Evolutionary conservation across 2,888 invertebrate genomes (phyloP), one percentile per base, ranked within the genome.

Genomic region (Encarsia formosa): DNA sequence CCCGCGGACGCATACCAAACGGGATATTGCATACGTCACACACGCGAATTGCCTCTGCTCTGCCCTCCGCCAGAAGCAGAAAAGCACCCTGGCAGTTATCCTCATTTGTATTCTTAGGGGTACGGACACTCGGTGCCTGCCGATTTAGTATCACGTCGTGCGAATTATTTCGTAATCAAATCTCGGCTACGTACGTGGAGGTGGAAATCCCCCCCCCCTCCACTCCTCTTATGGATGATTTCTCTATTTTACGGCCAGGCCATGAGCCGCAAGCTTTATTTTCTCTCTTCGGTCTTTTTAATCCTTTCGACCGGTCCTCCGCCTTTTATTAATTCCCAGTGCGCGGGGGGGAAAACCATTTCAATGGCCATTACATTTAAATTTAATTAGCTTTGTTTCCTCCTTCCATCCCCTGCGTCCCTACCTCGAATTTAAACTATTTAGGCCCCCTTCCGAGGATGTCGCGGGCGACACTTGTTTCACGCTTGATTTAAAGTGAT

Each of bases 81-180:
- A 68, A 65, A 67, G 67, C n/a, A n/a, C n/a, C n/a, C n/a, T n/a
- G n/a, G n/a, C 67, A 67, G 64, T 68, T 69, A 66, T 63, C 65
- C 71, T 73, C 71, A 73, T 73, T 73, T 70, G 70, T 73, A 73
- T 73, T 73, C 73, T 71, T 71, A 70, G 68, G 62, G 66, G n/a
- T n/a, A n/a, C 67, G 65, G 43, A 60, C 52, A 58, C 61, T 52
- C 60, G 58, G 52, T 52, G 58, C 52, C 64, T 59, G 63, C 66
- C 69, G 70, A 71, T 70, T 71, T 67, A 70, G 68, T 68, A 72
- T 70, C 72, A 71, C 71, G 73, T 71, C 64, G 65, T 63, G 67
- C 70, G 70, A 71, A 73, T 73, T 73, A 73, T 72, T 73, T 72
- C 67, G 71, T 73, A 72, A 73, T 73, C 72, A 73, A 71, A 72